Evolutionary conservation across 2,888 invertebrate species (phyloP).

Genomic region (Thymelicus sylvestris): DNA sequence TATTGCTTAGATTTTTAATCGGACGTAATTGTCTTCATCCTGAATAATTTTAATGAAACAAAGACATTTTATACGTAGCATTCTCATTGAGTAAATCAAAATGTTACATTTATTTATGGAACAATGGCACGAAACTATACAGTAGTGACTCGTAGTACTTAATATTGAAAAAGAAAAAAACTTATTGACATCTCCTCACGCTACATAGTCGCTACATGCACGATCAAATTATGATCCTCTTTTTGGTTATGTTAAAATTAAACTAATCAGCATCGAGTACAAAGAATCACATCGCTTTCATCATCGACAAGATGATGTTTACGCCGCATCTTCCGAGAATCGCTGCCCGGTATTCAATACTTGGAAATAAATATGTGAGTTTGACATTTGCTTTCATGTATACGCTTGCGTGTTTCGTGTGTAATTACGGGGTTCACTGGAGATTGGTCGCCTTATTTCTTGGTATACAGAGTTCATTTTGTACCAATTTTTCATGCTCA

Average conservation of each 20-base stretch:
- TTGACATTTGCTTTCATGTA: constrained; percentile 85
- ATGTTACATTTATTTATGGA: constrained; percentile 21
- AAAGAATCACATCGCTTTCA: constrained; percentile 84
- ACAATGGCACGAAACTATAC: constrained; percentile 37
- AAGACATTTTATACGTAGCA: not conserved
- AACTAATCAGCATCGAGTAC: constrained; percentile 82
- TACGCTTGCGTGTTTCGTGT: constrained; percentile 77
- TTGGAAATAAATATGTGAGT: constrained; percentile 85
- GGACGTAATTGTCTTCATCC: not conserved
- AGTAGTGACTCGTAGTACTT: not conserved
- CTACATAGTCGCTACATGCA: constrained; percentile 71
- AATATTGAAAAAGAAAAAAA: constrained; percentile 16
- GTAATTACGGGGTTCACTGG: constrained; percentile 71
- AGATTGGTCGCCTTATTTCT: constrained; percentile 57
- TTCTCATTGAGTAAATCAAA: not conserved
- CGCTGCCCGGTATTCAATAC: constrained; percentile 80
- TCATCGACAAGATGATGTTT: constrained; percentile 84
- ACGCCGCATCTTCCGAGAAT: constrained; percentile 79
- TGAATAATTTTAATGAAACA: not conserved
- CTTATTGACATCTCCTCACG: constrained; percentile 39
- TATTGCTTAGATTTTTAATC: not conserved
- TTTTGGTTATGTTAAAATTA: constrained; percentile 70
- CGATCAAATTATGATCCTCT: constrained; percentile 65
- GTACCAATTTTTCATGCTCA: constrained; percentile 44
- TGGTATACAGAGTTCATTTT: constrained; percentile 66